These are phyloP conservation scores for Martes martes DNA, from an alignment of 2,113 vertebrate species.

Conservation along the genomic window DNA sequence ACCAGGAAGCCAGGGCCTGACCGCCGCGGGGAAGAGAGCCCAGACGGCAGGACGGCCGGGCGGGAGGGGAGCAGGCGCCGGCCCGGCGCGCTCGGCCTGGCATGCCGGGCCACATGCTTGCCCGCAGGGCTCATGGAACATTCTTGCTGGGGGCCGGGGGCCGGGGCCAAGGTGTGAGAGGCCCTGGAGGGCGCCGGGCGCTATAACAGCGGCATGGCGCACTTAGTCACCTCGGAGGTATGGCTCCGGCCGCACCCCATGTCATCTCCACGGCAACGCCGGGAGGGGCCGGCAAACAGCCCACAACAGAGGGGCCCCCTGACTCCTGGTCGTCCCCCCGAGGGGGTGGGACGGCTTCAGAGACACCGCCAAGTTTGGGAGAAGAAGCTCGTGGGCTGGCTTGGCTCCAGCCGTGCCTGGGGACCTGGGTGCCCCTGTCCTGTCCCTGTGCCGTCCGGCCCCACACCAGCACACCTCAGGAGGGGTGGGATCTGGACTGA, in stretches of 20 bases:
- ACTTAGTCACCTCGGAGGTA: constrained; percentile 33
- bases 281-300: constrained; percentile 32
- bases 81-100: not conserved
- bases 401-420: not conserved
- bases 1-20: not conserved
- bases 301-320: not conserved
- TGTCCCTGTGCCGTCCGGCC: not conserved
- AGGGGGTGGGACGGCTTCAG: not conserved
- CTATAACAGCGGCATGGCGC: not conserved
- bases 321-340: not conserved
- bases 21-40: not conserved
- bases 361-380: not conserved
- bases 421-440: not conserved
- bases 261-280: not conserved
- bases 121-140: constrained; percentile 4
- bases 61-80: not conserved
- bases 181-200: not conserved
- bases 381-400: not conserved
- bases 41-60: not conserved
- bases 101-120: not conserved
- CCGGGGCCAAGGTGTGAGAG: not conserved
- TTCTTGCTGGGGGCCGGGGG: constrained; percentile 11
- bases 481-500: not conserved
- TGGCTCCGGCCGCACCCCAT: not conserved
- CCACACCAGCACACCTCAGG: fast-evolving